Base-by-base conservation (phyloP, 2,888 invertebrate species). In the Zootermopsis nevadensis region DNA sequence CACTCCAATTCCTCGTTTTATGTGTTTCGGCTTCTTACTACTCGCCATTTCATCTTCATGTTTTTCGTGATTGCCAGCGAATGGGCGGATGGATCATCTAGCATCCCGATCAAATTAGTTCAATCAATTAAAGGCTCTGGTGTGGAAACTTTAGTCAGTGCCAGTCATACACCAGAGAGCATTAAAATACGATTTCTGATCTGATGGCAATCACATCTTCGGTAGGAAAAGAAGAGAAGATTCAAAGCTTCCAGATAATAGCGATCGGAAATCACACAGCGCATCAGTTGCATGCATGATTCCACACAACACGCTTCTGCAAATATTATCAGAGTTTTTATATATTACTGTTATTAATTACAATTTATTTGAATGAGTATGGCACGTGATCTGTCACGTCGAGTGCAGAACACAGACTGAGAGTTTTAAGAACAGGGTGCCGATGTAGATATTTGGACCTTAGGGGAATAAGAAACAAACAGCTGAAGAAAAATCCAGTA, bases 21-120 rank as follows among this genome's bases (percentile, higher is more conserved):
- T n/a, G 42, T 74, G 74, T n/a, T 35, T 38, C 42, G 6, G 7
- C 38, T 42, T 24, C 38, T 33, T 31, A 15, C 27, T 66, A 7
- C n/a, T 27, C 66, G n/a, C 66, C 12, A 69, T 69, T 19, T 69
- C 69, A 69, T 33, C 31, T 69, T 3, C 74, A 74, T 74, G 74
- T 74, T 38, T 74, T 74, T 42, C 38, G 38, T 74, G 19, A 38
- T 38, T 24, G 35, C n/a, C n/a, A n/a, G n/a, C 74, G 69, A n/a
- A 4, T 6, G 33, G 31, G 69, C 33, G 74, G 27, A 74, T 74
- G 38, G 74, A 74, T 74, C 35, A 74, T 74, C 74, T 72, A 3
- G 72, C 38, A n/a, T 38, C 24, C 74, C 80, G n/a, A 80, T 66
- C 80, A 80, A 80, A 80, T 80, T 55, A 80, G 80, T 55, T 80